A percentile compares a stretch with the other conserved stretches of the same genome.
Conservation (phyloP, 2,888 invertebrate species). For the Myopa tessellatipennis region DNA sequence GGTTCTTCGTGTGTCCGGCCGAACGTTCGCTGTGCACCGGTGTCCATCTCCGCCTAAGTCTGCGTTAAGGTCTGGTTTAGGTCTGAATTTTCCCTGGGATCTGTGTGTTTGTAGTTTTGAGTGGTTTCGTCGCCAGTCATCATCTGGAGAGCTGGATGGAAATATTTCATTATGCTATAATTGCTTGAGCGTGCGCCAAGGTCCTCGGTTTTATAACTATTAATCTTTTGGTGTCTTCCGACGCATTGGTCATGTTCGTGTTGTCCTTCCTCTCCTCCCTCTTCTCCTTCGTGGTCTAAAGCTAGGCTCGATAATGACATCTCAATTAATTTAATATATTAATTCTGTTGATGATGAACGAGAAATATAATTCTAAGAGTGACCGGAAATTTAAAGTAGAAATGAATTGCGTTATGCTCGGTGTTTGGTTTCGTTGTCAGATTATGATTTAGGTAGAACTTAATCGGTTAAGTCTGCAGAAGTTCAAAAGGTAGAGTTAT, state of each 20-base stretch:
- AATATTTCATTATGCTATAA: constrained; percentile 35
- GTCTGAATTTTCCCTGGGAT: neutral
- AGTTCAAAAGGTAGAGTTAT: too few species aligned
- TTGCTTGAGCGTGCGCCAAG: constrained; percentile 37
- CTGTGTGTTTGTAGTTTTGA: constrained; percentile 5
- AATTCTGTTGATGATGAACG: constrained; percentile 17
- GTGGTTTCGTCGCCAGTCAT: constrained; percentile 20
- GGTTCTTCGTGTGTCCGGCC: neutral
- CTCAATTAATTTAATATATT: constrained; percentile 36
- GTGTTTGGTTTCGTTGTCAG: too few species aligned
- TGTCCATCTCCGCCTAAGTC: neutral
- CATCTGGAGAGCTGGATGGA: constrained; percentile 14
- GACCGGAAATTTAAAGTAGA: neutral
- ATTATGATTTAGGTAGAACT: too few species aligned
- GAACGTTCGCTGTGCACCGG: neutral
- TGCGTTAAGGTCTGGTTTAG: neutral
- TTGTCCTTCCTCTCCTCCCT: neutral
- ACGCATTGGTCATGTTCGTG: neutral
- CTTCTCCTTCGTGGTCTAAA: neutral
- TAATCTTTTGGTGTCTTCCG: constrained; percentile 1
- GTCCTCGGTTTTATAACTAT: constrained; percentile 17
- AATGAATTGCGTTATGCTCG: too few species aligned
- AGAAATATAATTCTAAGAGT: neutral
- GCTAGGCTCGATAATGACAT: constrained; percentile 27
- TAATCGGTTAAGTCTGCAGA: too few species aligned